Conservation (phyloP, 2,113 vertebrate genomes). For the Zonotrichia leucophrys region DNA sequence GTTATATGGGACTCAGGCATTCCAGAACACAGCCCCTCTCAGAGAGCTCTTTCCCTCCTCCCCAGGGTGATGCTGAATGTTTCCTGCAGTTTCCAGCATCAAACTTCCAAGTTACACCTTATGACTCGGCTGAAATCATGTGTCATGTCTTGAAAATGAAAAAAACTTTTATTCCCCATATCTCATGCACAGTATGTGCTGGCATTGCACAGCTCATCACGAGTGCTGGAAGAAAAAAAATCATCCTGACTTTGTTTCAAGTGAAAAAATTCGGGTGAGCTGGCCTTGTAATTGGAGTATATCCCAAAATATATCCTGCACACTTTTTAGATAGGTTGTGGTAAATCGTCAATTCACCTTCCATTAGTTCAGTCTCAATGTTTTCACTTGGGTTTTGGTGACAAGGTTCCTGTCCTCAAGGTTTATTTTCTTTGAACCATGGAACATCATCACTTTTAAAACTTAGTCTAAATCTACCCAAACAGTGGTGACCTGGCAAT, state of each 20-base stretch:
- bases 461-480: background rate
- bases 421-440: background rate
- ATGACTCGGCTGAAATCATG: background rate
- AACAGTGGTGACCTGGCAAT: background rate
- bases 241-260: background rate
- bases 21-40: background rate
- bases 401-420: background rate
- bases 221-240: background rate
- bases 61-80: background rate
- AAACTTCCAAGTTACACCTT: background rate
- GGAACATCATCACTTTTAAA: background rate
- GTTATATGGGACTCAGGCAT: background rate
- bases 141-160: background rate
- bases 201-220: background rate
- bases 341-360: background rate
- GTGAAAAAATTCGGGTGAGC: background rate
- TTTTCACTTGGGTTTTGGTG: background rate
- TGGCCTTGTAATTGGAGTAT: background rate
- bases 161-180: background rate
- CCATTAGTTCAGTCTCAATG: background rate
- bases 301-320: background rate
- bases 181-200: background rate
- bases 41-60: background rate
- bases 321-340: background rate
- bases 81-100: background rate